Evolutionary conservation across 2,113 vertebrate genomes (phyloP).

Genomic region (Callithrix jacchus): DNA sequence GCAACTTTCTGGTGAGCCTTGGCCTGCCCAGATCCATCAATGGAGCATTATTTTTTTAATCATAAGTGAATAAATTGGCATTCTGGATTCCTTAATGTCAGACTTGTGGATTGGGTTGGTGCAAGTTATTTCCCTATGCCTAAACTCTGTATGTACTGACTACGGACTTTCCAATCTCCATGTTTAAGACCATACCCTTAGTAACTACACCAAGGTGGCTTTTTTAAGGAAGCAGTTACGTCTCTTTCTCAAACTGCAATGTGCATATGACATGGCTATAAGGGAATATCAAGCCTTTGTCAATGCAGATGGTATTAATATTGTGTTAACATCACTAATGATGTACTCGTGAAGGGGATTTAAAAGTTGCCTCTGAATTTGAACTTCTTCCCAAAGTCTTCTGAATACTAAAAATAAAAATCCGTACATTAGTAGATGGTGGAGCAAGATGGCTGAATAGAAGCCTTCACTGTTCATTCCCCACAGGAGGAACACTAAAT

Average conservation of each 20-base stretch:
- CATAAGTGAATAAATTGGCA: background rate
- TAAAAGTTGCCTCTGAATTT: slow-evolving; percentile 35
- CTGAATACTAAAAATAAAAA: background rate
- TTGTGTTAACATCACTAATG: background rate
- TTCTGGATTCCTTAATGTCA: background rate
- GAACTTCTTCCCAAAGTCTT: background rate
- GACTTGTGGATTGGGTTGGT: background rate
- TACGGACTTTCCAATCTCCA: background rate
- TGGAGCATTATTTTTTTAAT: background rate
- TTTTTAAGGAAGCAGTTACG: background rate
- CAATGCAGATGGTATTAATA: background rate
- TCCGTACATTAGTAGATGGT: background rate
- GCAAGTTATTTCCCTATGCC: background rate
- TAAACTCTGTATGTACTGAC: background rate
- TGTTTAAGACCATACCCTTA: background rate
- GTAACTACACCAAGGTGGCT: background rate
- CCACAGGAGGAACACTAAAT: too few relatives aligned
- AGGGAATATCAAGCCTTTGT: background rate
- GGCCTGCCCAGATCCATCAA: background rate
- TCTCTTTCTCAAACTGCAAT: background rate
- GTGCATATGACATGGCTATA: background rate
- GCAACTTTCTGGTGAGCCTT: background rate
- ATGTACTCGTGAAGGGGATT: background rate
- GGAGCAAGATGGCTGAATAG: too few relatives aligned
- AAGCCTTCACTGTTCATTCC: too few relatives aligned